A percentile compares a stretch with the other conserved stretches of the same genome.
Conservation (phyloP, 2,113 vertebrate genomes). For the Procavia capensis region DNA sequence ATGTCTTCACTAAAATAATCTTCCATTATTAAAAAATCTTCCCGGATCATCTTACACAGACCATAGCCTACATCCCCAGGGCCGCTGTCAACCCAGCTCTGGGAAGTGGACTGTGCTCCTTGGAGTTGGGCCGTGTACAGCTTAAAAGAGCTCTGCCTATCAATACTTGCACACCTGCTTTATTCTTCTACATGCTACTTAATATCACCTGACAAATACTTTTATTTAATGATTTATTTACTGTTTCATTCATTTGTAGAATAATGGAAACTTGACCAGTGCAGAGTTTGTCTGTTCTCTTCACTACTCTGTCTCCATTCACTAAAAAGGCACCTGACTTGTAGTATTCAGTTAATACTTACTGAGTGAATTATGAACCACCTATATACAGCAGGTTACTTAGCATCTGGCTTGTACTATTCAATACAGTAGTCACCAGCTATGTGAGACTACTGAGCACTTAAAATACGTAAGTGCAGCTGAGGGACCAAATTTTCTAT, state of each 20-base stretch:
- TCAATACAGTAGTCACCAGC: background rate
- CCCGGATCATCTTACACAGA: background rate
- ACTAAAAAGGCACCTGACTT: background rate
- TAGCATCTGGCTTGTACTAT: background rate
- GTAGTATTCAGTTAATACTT: conserved; percentile 11
- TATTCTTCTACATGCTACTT: background rate
- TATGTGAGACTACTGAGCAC: background rate
- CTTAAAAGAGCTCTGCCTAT: background rate
- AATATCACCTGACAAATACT: background rate
- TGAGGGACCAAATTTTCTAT: background rate
- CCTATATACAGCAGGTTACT: background rate
- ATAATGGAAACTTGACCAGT: background rate
- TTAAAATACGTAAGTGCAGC: background rate
- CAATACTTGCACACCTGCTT: background rate
- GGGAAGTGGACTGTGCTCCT: background rate
- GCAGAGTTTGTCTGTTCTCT: background rate
- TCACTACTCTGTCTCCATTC: background rate
- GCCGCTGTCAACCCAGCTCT: background rate
- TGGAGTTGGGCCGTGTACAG: background rate
- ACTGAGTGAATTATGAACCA: background rate
- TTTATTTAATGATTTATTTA: background rate
- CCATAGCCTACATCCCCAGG: background rate
- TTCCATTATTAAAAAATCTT: background rate
- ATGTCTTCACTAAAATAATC: background rate
- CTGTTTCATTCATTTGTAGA: background rate